Base-by-base conservation (phyloP, 2,888 invertebrate species). In the Eupithecia exiguata region DNA sequence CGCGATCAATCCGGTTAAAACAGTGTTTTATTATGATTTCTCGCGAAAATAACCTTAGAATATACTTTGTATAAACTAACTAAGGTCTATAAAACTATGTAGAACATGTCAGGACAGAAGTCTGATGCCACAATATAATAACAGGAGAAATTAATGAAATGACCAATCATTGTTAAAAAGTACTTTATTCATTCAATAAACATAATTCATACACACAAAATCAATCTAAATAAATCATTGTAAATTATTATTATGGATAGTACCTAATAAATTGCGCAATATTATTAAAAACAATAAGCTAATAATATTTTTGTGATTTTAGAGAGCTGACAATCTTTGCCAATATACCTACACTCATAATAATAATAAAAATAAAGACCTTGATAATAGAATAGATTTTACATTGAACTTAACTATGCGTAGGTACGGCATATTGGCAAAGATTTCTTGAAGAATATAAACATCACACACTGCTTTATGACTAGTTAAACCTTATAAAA, bases 111-210 rank as follows among this genome's bases (percentile, higher is more conserved):
- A n/a, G n/a, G n/a, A n/a, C n/a, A n/a, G 40, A 1, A 2, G 14
- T 14, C 14, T 43, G 14, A 7, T 3, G 40, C 18, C 2, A 18
- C 46, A 7, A 18, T 7, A 21, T 49, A 53, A 21, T 21, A 4
- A 25, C 1, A 25, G 25, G 25, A 58, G 0, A 38, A 66, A 25
- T 66, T 7, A 66, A 66, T 21, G 0, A 40, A 43, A 25, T n/a
- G 6, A 58, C 21, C 25, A 58, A 58, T 21, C 21, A 38, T 43
- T 16, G 30, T 36, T 71, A 69, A 71, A 74, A 66, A 61, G 25
- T 71, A 80, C 77, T 80, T 84, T 82, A 84, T 81, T 84, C 80
- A 80, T 81, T 81, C 81, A 80, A 78, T 81, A 81, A 79, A 67
- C 74, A 38, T 80, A 75, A 81, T 81, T 80, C 76, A 76, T 77